Evolutionary conservation across 2,888 invertebrate species (phyloP).

Genomic region (Chymomyza fuscimana): DNA sequence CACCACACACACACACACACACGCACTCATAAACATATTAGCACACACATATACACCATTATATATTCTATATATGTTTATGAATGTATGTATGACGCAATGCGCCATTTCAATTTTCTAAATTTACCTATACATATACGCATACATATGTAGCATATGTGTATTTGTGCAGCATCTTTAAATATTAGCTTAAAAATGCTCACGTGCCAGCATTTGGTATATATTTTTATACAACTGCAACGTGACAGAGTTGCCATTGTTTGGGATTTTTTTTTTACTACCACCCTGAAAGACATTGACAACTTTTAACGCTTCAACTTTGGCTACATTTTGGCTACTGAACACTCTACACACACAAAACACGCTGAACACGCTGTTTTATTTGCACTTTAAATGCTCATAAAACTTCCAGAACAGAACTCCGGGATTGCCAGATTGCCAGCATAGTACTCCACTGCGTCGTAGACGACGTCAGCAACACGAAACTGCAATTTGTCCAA

Average conservation of each 20-base stretch:
- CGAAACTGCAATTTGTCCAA: slow-evolving; percentile 57
- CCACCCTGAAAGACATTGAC: background rate
- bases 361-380: slow-evolving; percentile 34
- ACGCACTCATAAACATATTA: slow-evolving; percentile 12
- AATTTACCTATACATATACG: slow-evolving; percentile 27
- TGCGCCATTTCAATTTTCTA: slow-evolving; percentile 59
- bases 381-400: slow-evolving; percentile 52
- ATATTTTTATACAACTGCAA: background rate
- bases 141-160: slow-evolving; percentile 6
- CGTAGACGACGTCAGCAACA: slow-evolving; percentile 31
- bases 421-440: slow-evolving; percentile 36
- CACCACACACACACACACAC: background rate
- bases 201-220: slow-evolving; percentile 26
- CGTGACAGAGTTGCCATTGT: background rate
- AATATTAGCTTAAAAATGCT: slow-evolving; percentile 37
- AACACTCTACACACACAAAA: background rate
- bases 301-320: slow-evolving; percentile 11
- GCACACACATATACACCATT: slow-evolving; percentile 11
- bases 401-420: slow-evolving; percentile 42
- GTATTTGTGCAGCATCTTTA: slow-evolving; percentile 23
- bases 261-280: background rate
- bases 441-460: background rate
- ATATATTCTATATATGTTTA: background rate
- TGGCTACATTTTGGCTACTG: slow-evolving; percentile 29
- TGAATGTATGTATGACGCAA: slow-evolving; percentile 29